Evolutionary conservation across 2,888 invertebrate genomes (phyloP).

Genomic region (Chloromyia formosa): DNA sequence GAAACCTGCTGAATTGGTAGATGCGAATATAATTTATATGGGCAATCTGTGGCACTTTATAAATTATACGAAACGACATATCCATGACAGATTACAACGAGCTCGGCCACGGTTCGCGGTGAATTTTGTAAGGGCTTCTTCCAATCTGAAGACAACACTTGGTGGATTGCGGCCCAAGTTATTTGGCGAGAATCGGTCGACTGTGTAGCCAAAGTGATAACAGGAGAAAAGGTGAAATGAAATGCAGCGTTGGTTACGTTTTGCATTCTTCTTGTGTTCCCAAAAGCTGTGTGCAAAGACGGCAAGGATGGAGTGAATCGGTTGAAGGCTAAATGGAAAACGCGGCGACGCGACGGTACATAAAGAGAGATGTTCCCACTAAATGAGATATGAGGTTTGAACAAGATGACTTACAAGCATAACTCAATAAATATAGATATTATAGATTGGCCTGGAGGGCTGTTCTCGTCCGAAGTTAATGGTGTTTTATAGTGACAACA

Average conservation of each 20-base stretch:
- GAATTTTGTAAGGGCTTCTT: not conserved
- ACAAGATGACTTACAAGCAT: conserved; percentile 29
- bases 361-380: not conserved
- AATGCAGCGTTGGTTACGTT: not conserved
- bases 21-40: conserved; percentile 38
- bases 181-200: no score
- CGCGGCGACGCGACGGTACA: not conserved
- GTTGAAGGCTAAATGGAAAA: no score
- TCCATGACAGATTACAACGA: conserved; percentile 41
- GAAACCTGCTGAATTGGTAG: conserved; percentile 18
- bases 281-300: no score
- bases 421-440: conserved; percentile 37
- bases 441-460: conserved; percentile 23
- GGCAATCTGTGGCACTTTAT: conserved; percentile 41
- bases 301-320: no score
- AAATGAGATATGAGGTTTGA: conserved; percentile 20
- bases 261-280: no score
- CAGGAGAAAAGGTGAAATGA: conserved; percentile 1
- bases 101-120: not conserved
- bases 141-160: no score
- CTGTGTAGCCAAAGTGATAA: not conserved
- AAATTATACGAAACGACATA: conserved; percentile 37
- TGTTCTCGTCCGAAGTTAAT: conserved; percentile 20
- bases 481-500: conserved; percentile 38
- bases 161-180: no score